Conservation (phyloP, 2,888 invertebrate species). For the Zygothrica quintamaculata region DNA sequence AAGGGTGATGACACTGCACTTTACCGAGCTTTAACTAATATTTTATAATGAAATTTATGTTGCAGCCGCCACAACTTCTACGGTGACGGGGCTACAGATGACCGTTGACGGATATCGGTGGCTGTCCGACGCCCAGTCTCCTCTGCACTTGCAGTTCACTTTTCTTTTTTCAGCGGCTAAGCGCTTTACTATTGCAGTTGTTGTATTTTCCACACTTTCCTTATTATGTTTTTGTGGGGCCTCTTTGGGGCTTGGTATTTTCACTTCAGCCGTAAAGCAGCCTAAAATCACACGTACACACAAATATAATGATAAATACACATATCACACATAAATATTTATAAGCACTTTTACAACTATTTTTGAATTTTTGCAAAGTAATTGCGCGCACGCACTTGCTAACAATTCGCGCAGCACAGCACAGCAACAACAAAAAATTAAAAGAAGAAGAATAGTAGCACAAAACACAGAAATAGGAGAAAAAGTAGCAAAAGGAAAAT, state of each 20-base stretch:
- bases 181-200: slow-evolving; percentile 45
- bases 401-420: slow-evolving; percentile 46
- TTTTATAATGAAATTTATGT: slow-evolving; percentile 31
- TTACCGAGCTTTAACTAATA: slow-evolving; percentile 39
- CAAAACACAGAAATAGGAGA: slow-evolving; percentile 45
- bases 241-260: slow-evolving; percentile 64
- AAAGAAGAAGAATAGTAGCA: slow-evolving; percentile 38
- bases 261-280: slow-evolving; percentile 70
- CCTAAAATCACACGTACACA: slow-evolving; percentile 64
- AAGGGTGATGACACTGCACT: slow-evolving; percentile 51
- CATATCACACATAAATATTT: slow-evolving; percentile 51
- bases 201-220: slow-evolving; percentile 60
- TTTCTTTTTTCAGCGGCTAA: slow-evolving; percentile 62
- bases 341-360: slow-evolving; percentile 53
- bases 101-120: slow-evolving; percentile 50
- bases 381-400: slow-evolving; percentile 74
- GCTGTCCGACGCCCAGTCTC: slow-evolving; percentile 78
- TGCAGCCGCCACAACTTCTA: slow-evolving; percentile 19
- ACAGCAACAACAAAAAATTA: slow-evolving; percentile 37
- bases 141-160: slow-evolving; percentile 70
- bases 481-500: slow-evolving; percentile 62
- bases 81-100: slow-evolving; percentile 16
- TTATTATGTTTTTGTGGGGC: slow-evolving; percentile 48
- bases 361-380: slow-evolving; percentile 57
- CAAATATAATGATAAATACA: slow-evolving; percentile 33